These are phyloP conservation scores for Drosophila buzzatii DNA, from an alignment of 2,888 invertebrate genomes.

Conservation along the genomic window DNA sequence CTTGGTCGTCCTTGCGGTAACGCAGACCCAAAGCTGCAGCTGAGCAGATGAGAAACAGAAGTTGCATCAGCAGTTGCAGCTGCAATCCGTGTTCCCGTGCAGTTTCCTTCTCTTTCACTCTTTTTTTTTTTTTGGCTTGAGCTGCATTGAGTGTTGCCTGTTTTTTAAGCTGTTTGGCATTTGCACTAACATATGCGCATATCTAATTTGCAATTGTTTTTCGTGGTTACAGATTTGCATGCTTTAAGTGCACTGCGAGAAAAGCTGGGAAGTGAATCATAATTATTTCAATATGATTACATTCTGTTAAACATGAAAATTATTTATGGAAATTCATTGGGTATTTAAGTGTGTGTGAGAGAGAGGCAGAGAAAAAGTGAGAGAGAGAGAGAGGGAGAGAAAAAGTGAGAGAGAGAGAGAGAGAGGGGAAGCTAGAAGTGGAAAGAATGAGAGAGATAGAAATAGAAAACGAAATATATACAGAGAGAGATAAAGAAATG, in stretches of 20 bases:
- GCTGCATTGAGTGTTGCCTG: slow-evolving; percentile 30
- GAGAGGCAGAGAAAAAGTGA: not conserved
- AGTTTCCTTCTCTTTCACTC: slow-evolving; percentile 4
- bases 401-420: too few species aligned
- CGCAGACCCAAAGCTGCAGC: slow-evolving; percentile 32
- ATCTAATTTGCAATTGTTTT: slow-evolving; percentile 75
- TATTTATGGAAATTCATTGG: not conserved
- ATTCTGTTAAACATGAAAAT: not conserved
- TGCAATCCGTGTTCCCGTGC: slow-evolving; percentile 17
- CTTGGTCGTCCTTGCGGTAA: slow-evolving; percentile 64
- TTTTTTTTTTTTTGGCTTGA: not conserved
- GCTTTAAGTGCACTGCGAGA: slow-evolving; percentile 28
- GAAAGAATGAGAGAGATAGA: not conserved
- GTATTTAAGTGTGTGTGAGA: not conserved
- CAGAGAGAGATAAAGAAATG: not conserved
- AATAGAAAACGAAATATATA: not conserved
- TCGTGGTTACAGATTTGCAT: slow-evolving; percentile 63
- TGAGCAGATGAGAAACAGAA: slow-evolving; percentile 12
- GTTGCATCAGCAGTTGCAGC: slow-evolving; percentile 22
- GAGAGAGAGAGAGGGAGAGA: not conserved
- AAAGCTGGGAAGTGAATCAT: not conserved
- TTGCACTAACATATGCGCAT: slow-evolving; percentile 74
- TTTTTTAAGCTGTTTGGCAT: slow-evolving; percentile 56
- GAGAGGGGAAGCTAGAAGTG: not conserved
- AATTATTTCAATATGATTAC: not conserved